Base-by-base conservation (phyloP, 2,797 vertebrate species). In the Allochrocebus solatus region DNA sequence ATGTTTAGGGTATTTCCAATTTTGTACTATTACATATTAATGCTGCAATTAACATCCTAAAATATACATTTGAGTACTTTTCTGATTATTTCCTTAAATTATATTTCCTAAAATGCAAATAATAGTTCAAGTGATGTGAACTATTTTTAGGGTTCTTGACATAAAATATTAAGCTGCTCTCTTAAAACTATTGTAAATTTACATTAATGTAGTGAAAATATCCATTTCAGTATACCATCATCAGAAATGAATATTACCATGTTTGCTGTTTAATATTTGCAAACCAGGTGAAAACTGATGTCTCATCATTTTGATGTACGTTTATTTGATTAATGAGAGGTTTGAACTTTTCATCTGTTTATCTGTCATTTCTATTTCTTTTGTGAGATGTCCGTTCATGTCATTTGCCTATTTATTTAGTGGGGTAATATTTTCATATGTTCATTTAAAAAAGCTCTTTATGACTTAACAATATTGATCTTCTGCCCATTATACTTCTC, bases 261-360 rank as follows among this genome's bases (percentile, higher is more conserved):
- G 67, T 50, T 50, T 74, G 61, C 80, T 81, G 95, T 95, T 90
- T 67, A 81, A 87, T 94, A 91, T 94, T 92, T 93, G 79, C 70
- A 93, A 85, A 72, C 41, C 41, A 93, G 79, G 79, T 64, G 39
- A 76, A 96, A 92, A 55, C 12, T 33, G 43, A 46, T 16, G 13
- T 91, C 74, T 93, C 78, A 30, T 94, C 79, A 17, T 91, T 80
- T 75, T 79, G 36, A 96, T 72, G 64, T 93, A 70, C 26, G 95
- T 74, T 88, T 92, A 61, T 93, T 93, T 96, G 61, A 93, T 89
- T 59, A 43, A 46, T 21, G 30, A 76, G 26, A 95, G 67, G 46
- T 0, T 26, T 39, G 7, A 76, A 81, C 43, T 95, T 93, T 89
- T 80, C 76, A 89, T 83, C 53, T 93, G 55, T 80, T 97, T 92